phyloP scores from a whole-genome alignment of 2,113 vertebrate genomes.

The Tor tambroides region DNA sequence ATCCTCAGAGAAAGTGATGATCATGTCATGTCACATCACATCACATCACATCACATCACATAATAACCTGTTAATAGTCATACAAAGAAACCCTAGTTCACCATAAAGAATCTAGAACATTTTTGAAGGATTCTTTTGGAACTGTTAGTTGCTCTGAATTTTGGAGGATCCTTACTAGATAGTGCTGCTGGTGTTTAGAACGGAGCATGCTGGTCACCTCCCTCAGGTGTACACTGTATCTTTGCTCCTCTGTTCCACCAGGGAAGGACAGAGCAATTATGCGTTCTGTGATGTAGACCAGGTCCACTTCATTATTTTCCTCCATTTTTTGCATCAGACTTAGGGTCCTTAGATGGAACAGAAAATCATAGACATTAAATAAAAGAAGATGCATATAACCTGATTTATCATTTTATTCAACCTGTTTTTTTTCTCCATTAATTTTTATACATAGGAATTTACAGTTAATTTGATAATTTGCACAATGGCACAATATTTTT shows the following conservation, averaged over 20 bases:
- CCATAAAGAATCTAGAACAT: background rate
- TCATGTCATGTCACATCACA: too few relatives aligned
- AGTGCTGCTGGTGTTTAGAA: conserved; percentile 92
- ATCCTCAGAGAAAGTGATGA: too few relatives aligned
- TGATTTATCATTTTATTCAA: background rate
- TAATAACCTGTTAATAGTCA: background rate
- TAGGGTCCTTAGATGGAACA: conserved; percentile 72
- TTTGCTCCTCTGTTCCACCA: conserved; percentile 80
- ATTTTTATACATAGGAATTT: too few relatives aligned
- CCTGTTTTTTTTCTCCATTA: too few relatives aligned
- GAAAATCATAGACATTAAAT: background rate
- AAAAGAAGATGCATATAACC: background rate
- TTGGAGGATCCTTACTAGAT: conserved; percentile 82
- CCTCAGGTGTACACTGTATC: conserved; percentile 84
- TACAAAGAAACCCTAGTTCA: background rate
- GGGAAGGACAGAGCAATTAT: conserved; percentile 93
- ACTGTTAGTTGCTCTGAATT: background rate
- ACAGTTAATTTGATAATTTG: background rate
- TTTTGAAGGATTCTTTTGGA: background rate
- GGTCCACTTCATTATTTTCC: conserved; percentile 91
- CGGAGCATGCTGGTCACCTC: conserved; percentile 95
- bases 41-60: background rate
- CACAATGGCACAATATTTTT: background rate
- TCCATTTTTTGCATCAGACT: conserved; percentile 84
- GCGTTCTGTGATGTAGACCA: conserved; percentile 88